A percentile compares a stretch with the other conserved stretches of the same genome.
Conservation (phyloP, 2,888 invertebrate species). For the Arrhopalites spinosus region DNA sequence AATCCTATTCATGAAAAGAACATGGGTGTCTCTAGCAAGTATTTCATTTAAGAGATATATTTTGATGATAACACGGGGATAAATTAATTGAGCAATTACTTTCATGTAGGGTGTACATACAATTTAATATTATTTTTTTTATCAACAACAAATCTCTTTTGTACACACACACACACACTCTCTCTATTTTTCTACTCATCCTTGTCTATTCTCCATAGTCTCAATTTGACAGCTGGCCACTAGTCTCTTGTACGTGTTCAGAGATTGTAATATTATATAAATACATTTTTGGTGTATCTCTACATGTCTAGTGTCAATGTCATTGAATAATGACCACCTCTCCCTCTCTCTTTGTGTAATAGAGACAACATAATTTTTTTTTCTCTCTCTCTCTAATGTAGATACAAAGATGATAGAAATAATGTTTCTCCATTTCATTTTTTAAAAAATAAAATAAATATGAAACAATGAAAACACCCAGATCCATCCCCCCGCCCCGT, state of each 20-base stretch:
- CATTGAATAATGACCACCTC: conserved; percentile 2
- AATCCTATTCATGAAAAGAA: background rate
- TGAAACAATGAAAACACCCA: no score
- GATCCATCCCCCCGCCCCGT: background rate
- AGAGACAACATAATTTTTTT: no score
- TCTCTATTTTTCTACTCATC: background rate
- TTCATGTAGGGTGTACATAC: background rate
- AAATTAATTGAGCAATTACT: conserved; percentile 31
- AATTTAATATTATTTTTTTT: background rate
- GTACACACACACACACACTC: conserved; percentile 3
- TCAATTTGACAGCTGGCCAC: conserved; percentile 11
- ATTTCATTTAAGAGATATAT: no score
- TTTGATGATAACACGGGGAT: background rate
- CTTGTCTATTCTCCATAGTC: background rate
- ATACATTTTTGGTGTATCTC: no score
- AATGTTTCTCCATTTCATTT: background rate
- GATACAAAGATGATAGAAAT: background rate
- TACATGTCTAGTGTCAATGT: no score
- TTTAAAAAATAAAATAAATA: no score
- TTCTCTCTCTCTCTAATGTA: background rate
- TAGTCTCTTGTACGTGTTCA: background rate
- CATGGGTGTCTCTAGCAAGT: no score
- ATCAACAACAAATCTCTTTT: conserved; percentile 2
- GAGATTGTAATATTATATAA: background rate
- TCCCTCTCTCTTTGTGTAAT: background rate